Percentiles rank a stretch among this genome's conserved stretches.
These are phyloP conservation scores for Phortica variegata DNA, from an alignment of 1,140 invertebrate genomes.

Conservation along the genomic window DNA sequence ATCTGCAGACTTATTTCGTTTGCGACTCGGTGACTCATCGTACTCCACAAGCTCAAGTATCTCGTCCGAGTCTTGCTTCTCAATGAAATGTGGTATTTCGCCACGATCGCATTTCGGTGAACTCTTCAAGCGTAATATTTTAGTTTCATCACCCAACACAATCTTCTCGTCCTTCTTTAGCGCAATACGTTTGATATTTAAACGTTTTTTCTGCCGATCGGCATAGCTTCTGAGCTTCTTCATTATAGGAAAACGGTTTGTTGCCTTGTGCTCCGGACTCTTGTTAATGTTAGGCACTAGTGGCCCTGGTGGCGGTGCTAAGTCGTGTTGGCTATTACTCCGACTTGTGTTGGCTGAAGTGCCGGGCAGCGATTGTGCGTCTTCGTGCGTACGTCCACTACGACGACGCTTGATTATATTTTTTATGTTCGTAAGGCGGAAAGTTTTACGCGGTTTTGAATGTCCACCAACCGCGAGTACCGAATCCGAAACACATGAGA, in stretches of 20 bases:
- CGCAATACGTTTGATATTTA: conserved; percentile 59
- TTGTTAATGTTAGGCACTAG: conserved; percentile 26
- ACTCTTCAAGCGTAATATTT: conserved; percentile 49
- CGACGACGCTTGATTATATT: conserved; percentile 39
- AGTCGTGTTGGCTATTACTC: conserved; percentile 42
- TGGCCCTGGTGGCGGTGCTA: conserved; percentile 37
- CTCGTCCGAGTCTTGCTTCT: conserved; percentile 56
- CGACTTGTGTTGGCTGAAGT: conserved; percentile 40
- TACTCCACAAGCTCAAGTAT: conserved; percentile 51
- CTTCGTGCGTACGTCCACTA: conserved; percentile 41
- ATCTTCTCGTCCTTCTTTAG: conserved; percentile 54
- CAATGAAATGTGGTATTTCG: conserved; percentile 52
- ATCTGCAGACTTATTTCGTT: conserved; percentile 35
- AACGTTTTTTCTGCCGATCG: conserved; percentile 62
- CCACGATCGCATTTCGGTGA: conserved; percentile 51
- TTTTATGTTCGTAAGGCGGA: conserved; percentile 34
- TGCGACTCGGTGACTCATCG: conserved; percentile 52
- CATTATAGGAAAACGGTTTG: conserved; percentile 59
- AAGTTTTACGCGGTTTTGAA: conserved; percentile 37
- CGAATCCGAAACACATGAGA: conserved; percentile 52
- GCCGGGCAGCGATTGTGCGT: conserved; percentile 52
- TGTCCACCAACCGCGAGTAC: conserved; percentile 43
- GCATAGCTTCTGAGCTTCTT: conserved; percentile 65
- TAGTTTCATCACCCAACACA: conserved; percentile 44
- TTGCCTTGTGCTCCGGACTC: conserved; percentile 43